Evolutionary conservation across 2,888 invertebrate genomes (phyloP).

Genomic region (Leptarthrus brevirostris): DNA sequence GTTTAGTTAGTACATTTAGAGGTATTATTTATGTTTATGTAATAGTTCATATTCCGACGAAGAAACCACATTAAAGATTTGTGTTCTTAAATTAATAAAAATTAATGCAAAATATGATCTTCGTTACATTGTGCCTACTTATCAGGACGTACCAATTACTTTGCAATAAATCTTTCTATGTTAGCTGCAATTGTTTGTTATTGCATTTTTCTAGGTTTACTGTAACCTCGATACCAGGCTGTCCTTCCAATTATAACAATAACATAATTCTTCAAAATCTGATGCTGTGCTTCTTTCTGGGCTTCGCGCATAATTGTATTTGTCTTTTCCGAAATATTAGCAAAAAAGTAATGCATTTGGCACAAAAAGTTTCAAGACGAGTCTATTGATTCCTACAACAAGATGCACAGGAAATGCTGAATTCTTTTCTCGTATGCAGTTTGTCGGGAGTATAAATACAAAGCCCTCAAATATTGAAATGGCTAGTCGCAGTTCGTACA

Average conservation of each 20-base stretch:
- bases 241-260: conserved; percentile 35
- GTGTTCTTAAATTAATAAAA: too few species aligned
- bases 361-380: conserved; percentile 15
- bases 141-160: too few species aligned
- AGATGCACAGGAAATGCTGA: conserved; percentile 41
- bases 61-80: too few species aligned
- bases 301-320: conserved; percentile 26
- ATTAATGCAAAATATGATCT: too few species aligned
- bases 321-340: conserved; percentile 32
- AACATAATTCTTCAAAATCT: conserved; percentile 35
- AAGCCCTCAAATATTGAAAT: conserved; percentile 42
- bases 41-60: too few species aligned
- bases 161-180: too few species aligned
- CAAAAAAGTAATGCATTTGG: conserved; percentile 33
- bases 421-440: conserved; percentile 4
- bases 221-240: too few species aligned
- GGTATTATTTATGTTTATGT: too few species aligned
- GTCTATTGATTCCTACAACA: conserved; percentile 8
- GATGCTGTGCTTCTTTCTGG: background rate
- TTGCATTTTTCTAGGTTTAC: too few species aligned
- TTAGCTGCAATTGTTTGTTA: too few species aligned
- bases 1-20: too few species aligned
- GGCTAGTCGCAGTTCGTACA: conserved; percentile 35
- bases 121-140: too few species aligned
- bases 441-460: conserved; percentile 43